A percentile compares a stretch with the other conserved stretches of the same genome.
These are phyloP conservation scores for Apogon talboti DNA, from an alignment of 2,797 vertebrate genomes.

Conservation along the genomic window DNA sequence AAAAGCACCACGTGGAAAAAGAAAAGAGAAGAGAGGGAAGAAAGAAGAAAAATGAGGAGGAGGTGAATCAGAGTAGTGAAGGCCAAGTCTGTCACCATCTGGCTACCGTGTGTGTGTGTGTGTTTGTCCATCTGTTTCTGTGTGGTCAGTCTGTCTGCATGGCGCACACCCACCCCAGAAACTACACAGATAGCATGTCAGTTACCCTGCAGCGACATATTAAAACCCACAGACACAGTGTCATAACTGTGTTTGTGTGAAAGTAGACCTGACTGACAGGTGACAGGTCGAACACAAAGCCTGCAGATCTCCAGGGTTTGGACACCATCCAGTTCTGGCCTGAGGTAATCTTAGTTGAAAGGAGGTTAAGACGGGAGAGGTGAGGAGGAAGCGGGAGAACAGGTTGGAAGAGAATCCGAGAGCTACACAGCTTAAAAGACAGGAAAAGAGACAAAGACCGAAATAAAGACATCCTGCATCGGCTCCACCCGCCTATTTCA, in stretches of 20 bases:
- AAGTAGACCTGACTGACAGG: constrained; percentile 21
- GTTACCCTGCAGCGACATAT: constrained; percentile 13
- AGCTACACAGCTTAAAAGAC: constrained; percentile 1
- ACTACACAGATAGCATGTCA: neutral
- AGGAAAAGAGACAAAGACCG: constrained; percentile 6
- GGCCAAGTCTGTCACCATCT: constrained; percentile 73
- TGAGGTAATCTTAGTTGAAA: constrained; percentile 45
- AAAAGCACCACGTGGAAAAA: too few species aligned
- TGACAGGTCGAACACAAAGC: constrained; percentile 4
- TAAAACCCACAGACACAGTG: neutral
- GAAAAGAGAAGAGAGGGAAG: neutral
- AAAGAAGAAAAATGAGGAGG: constrained; percentile 20
- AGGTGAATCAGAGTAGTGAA: constrained; percentile 52
- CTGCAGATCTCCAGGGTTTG: constrained; percentile 25
- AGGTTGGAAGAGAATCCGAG: constrained; percentile 14
- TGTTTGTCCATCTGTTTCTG: constrained; percentile 49
- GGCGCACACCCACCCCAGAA: constrained; percentile 4
- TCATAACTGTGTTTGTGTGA: neutral
- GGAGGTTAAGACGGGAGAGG: constrained; percentile 25
- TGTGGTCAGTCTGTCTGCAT: constrained; percentile 46
- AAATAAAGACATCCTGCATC: neutral
- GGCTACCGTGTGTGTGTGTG: constrained; percentile 68
- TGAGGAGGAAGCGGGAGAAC: constrained; percentile 22
- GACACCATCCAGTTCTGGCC: constrained; percentile 26
- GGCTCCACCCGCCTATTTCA: constrained; percentile 15